Evolutionary conservation across 2,113 vertebrate species (phyloP).

Genomic region (Lepidothrix coronata): DNA sequence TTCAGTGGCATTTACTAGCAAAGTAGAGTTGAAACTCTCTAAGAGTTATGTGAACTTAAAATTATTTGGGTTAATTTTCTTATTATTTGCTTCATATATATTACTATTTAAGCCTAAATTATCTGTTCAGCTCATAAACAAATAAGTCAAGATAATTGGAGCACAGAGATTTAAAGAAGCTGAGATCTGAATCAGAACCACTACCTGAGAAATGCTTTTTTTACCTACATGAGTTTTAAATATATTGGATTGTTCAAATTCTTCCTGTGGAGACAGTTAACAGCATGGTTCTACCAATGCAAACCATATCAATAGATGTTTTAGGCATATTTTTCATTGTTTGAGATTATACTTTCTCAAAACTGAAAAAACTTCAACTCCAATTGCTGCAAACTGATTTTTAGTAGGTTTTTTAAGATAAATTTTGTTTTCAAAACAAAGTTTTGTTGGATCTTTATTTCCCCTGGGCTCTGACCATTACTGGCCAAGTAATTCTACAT

Average conservation of each 20-base stretch:
- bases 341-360: neutral
- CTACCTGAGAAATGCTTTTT: neutral
- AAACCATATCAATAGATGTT: neutral
- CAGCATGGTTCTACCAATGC: neutral
- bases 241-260: neutral
- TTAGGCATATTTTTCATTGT: neutral
- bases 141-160: neutral
- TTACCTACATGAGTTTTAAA: neutral
- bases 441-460: neutral
- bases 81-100: neutral
- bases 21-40: neutral
- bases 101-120: neutral
- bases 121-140: neutral
- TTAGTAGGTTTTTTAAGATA: neutral
- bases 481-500: neutral
- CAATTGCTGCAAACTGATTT: neutral
- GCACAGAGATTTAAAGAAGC: neutral
- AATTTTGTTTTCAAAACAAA: conserved; percentile 5
- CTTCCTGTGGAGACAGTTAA: neutral
- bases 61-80: neutral
- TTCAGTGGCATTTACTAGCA: neutral
- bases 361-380: neutral
- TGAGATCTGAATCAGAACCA: neutral
- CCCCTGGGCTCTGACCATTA: neutral
- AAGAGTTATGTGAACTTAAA: neutral